Conservation (phyloP, 2,888 invertebrate species). For the Hedya salicella region DNA sequence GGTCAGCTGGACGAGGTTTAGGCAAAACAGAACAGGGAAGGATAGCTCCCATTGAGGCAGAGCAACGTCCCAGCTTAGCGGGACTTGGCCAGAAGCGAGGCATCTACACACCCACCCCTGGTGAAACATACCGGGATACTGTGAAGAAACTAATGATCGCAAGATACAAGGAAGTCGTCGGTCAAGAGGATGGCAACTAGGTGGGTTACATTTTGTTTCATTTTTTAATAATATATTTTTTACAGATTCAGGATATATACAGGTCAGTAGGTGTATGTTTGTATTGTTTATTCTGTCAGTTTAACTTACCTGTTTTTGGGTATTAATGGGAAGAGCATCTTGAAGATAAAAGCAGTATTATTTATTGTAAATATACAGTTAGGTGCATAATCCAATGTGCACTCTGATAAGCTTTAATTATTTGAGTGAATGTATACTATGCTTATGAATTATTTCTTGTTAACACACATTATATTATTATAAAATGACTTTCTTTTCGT, state of each 20-base stretch:
- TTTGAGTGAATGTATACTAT: no score
- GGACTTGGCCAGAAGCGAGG: conserved; percentile 94
- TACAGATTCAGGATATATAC: conserved; percentile 58
- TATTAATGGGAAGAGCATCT: not conserved
- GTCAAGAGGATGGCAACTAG: conserved; percentile 82
- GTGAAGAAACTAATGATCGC: conserved; percentile 96
- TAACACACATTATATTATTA: no score
- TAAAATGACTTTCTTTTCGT: no score
- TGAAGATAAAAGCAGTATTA: not conserved
- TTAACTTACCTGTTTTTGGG: not conserved
- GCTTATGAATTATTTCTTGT: no score
- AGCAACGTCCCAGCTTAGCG: conserved; percentile 88
- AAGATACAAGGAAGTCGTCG: conserved; percentile 92
- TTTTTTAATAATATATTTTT: conserved; percentile 54
- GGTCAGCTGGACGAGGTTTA: conserved; percentile 98
- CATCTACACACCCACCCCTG: conserved; percentile 91
- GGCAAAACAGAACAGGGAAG: conserved; percentile 97
- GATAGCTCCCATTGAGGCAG: conserved; percentile 95
- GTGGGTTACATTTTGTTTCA: conserved; percentile 62
- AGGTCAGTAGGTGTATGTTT: conserved; percentile 62
- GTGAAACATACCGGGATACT: conserved; percentile 94
- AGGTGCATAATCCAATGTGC: no score
- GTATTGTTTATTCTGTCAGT: not conserved
- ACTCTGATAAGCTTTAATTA: no score
- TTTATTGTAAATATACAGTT: no score